These are phyloP conservation scores for Selenia dentaria DNA, from an alignment of 2,888 invertebrate species.

Conservation along the genomic window DNA sequence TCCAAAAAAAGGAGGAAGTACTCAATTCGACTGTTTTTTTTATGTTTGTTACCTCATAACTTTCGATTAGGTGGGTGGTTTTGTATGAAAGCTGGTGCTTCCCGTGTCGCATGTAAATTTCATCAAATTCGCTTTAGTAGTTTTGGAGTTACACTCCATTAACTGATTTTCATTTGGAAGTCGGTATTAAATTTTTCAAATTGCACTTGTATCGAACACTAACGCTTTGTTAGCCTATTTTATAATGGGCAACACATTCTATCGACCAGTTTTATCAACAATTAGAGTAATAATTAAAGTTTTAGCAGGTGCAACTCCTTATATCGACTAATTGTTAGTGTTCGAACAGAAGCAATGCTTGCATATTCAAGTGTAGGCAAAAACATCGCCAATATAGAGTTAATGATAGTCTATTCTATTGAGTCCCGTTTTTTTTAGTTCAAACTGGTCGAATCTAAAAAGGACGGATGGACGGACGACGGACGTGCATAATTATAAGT, in stretches of 20 bases:
- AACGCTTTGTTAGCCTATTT: not conserved
- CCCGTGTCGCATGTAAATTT: too few relatives aligned
- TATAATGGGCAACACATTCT: slow-evolving; percentile 30
- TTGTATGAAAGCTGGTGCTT: too few relatives aligned
- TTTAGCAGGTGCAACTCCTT: slow-evolving; percentile 75
- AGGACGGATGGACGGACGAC: slow-evolving; percentile 53
- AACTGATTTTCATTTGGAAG: too few relatives aligned
- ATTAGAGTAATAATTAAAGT: slow-evolving; percentile 65
- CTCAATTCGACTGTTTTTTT: too few relatives aligned
- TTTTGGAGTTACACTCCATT: too few relatives aligned
- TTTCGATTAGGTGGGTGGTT: too few relatives aligned
- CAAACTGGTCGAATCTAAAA: slow-evolving; percentile 41
- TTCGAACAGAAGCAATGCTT: slow-evolving; percentile 55
- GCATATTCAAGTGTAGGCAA: slow-evolving; percentile 57
- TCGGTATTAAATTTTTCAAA: not conserved
- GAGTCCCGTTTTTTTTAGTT: slow-evolving; percentile 23
- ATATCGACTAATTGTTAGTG: slow-evolving; percentile 64
- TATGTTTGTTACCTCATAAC: too few relatives aligned
- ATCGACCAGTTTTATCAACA: slow-evolving; percentile 54
- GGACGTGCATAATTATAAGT: slow-evolving; percentile 48
- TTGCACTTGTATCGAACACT: not conserved
- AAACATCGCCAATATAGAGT: slow-evolving; percentile 60
- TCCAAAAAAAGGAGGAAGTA: too few relatives aligned
- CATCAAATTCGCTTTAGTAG: too few relatives aligned
- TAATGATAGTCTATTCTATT: slow-evolving; percentile 57